Evolutionary conservation across 2,797 vertebrate genomes (phyloP), one percentile per base, ranked within the genome.

Genomic region (Mastacembelus armatus): DNA sequence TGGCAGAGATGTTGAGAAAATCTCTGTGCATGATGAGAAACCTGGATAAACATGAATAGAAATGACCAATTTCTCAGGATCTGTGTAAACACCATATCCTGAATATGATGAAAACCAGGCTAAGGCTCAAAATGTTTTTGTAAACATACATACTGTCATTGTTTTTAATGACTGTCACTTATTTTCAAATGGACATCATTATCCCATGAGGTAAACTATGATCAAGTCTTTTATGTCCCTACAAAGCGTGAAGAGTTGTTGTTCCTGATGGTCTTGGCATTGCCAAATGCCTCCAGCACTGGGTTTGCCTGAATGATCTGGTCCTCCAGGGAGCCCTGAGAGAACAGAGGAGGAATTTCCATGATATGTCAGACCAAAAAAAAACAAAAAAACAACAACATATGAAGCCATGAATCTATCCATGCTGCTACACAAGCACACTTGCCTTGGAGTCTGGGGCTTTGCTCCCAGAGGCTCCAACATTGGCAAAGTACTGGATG

Each of bases 211-310:
- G 42, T 42, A n/a, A 44, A 21, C 2, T 8, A 8, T 15, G 0
- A 45, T 42, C 35, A 11, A 0, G 19, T 39, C 10, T 36, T 38
- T 39, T 6, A 10, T 36, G 4, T 61, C 33, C 86, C 85, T 87
- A 88, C 56, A 47, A 94, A 94, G 52, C 61, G 45, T 18, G 86
- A 94, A 10, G 91, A 93, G 69, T 91, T 93, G 67, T 94, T 94
- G 82, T 95, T 94, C 71, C 91, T 92, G 4, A 7, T 89, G 5
- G 91, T 94, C 88, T 94, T 91, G 74, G 92, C 84, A 0, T 94
- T 94, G 10, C 92, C 85, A 10, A 92, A 93, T 44, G 89, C 87
- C 80, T 93, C 88, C 49, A 92, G 77, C 68, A 91, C 86, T 14
- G 91, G 85, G 71, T 91, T 91, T 43, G 91, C 87, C 85, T 92